phyloP scores from a whole-genome alignment of 2,113 vertebrate species.

The Lepus timidus region DNA sequence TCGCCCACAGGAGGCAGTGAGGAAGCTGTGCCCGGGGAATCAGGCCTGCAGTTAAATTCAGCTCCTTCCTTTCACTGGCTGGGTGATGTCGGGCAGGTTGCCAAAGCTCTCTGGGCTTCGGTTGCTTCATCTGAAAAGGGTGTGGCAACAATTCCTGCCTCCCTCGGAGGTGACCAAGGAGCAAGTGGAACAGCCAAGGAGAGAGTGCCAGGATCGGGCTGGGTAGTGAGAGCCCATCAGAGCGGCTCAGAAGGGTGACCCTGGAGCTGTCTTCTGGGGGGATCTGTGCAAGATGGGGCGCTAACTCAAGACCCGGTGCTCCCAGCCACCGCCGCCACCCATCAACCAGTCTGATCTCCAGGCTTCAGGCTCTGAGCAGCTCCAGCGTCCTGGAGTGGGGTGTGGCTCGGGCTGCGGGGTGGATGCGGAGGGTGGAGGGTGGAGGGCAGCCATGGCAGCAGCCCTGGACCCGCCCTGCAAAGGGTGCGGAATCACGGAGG shows the following conservation, averaged over 20 bases:
- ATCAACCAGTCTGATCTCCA: neutral
- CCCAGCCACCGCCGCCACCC: neutral
- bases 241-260: rapidly evolving
- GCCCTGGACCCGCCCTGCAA: neutral
- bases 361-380: neutral
- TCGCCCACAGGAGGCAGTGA: neutral
- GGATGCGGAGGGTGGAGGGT: rapidly evolving
- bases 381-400: neutral
- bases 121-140: neutral
- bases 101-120: neutral
- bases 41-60: neutral
- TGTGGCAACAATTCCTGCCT: neutral
- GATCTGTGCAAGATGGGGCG: rapidly evolving
- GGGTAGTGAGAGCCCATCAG: rapidly evolving
- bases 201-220: neutral
- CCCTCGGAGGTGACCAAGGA: neutral
- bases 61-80: neutral
- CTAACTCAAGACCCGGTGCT: no score
- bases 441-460: no score
- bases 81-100: neutral
- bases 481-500: neutral
- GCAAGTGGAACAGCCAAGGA: neutral
- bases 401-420: neutral
- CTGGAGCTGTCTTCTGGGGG: rapidly evolving
- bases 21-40: neutral